A percentile compares a stretch with the other conserved stretches of the same genome.
Evolutionary conservation across 1,140 invertebrate genomes (phyloP).

Genomic region (Battus philenor): DNA sequence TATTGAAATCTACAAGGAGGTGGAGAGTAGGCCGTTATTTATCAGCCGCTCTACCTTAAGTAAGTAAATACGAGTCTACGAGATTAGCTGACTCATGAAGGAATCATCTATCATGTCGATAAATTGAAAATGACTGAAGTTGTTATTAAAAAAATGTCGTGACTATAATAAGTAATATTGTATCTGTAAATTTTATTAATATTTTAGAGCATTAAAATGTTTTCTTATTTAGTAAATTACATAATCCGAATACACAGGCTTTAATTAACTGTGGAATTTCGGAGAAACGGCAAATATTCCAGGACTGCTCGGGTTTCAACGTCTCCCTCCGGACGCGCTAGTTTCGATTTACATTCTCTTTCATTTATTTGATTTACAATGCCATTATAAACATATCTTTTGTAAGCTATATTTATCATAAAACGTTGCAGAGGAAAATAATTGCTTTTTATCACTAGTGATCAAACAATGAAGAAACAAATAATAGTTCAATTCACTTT

Average conservation of each 20-base stretch:
- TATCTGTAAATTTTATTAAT: background rate
- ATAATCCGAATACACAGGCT: constrained; percentile 61
- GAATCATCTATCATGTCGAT: no score
- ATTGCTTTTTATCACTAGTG: no score
- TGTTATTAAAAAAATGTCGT: no score
- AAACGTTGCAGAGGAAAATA: no score
- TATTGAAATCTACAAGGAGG: constrained; percentile 69
- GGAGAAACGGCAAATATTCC: constrained; percentile 61
- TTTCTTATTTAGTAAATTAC: constrained; percentile 64
- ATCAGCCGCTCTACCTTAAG: constrained; percentile 22
- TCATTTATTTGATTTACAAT: constrained; percentile 51
- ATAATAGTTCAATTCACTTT: no score
- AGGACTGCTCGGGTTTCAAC: constrained; percentile 34
- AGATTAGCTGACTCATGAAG: no score
- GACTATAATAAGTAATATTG: no score
- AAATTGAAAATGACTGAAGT: no score
- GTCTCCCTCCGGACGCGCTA: constrained; percentile 29
- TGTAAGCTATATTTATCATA: no score
- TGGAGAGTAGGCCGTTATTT: constrained; percentile 58
- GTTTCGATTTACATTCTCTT: constrained; percentile 59
- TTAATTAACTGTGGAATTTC: constrained; percentile 70
- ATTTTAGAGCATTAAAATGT: no score
- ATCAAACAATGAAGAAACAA: no score
- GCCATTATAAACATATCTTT: no score
- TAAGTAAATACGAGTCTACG: background rate